Evolutionary conservation across 2,888 invertebrate species (phyloP).

Genomic region (Scaptomyza parva): DNA sequence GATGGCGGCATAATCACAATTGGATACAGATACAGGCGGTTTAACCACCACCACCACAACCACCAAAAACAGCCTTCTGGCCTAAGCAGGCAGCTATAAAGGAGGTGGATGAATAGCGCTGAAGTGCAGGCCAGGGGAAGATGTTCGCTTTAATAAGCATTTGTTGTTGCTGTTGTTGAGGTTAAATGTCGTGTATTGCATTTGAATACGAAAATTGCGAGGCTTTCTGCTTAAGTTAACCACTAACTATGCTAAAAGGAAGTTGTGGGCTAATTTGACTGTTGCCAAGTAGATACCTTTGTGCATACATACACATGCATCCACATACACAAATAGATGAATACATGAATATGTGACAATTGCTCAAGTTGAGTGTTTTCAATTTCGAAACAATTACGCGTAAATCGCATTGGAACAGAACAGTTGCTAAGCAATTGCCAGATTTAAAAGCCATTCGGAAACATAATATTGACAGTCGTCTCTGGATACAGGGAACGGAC

Average conservation of each 20-base stretch:
- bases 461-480: too few relatives aligned
- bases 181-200: constrained; percentile 5
- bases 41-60: constrained; percentile 17
- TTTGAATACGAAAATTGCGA: constrained; percentile 2
- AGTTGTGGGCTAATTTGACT: not conserved
- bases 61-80: constrained; percentile 13
- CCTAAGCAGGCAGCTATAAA: not conserved
- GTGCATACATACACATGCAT: not conserved
- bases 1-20: constrained; percentile 44
- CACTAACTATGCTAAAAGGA: not conserved
- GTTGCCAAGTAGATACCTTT: not conserved
- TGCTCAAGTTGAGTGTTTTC: too few relatives aligned
- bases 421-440: constrained; percentile 5
- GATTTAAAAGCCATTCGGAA: not conserved
- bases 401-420: not conserved
- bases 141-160: constrained; percentile 39
- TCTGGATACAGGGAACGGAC: not conserved
- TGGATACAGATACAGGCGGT: constrained; percentile 22
- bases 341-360: too few relatives aligned
- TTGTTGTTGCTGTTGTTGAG: constrained; percentile 10
- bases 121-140: too few relatives aligned
- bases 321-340: too few relatives aligned
- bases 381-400: too few relatives aligned
- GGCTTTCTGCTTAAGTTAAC: constrained; percentile 8
- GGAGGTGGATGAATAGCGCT: too few relatives aligned